phyloP scores from a whole-genome alignment of 2,797 vertebrate genomes.

The Neosalanx taihuensis region DNA sequence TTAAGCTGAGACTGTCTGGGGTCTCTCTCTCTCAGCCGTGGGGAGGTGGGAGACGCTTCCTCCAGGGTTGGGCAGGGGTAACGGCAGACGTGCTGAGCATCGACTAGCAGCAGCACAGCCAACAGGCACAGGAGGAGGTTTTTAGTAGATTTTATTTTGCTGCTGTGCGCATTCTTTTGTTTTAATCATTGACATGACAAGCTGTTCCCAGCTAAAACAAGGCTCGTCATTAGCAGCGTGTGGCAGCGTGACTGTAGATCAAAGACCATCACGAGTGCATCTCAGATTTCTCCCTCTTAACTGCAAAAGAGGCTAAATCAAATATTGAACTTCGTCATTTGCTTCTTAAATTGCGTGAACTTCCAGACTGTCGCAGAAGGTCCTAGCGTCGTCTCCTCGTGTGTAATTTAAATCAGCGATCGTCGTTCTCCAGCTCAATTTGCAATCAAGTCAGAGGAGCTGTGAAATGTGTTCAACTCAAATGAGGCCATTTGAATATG shows the following conservation, averaged over 20 bases:
- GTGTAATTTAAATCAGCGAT: conserved; percentile 65
- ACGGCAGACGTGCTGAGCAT: conserved; percentile 17
- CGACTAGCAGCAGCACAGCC: too few species aligned
- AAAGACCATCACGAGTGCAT: conserved; percentile 54
- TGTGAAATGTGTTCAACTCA: conserved; percentile 60
- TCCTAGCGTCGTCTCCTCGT: conserved; percentile 60
- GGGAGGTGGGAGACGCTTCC: conserved; percentile 28
- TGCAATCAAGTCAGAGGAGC: conserved; percentile 68
- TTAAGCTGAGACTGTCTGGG: conserved; percentile 12
- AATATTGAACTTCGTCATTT: conserved; percentile 67
- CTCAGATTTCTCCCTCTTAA: conserved; percentile 57
- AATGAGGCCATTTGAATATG: conserved; percentile 72
- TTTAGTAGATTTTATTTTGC: too few species aligned
- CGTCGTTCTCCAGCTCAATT: conserved; percentile 60
- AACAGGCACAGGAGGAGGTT: too few species aligned
- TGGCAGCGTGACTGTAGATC: conserved; percentile 47
- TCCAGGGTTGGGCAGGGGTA: conserved; percentile 21
- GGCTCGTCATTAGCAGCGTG: conserved; percentile 17
- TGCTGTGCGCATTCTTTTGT: conserved; percentile 27
- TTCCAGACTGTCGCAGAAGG: conserved; percentile 48
- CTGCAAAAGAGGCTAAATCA: conserved; percentile 58
- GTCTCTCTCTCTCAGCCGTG: conserved; percentile 21
- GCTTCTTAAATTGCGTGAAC: conserved; percentile 60
- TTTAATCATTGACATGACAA: conserved; percentile 45
- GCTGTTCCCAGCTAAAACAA: conserved; percentile 38